These are phyloP conservation scores for Percopsis transmontana DNA, from an alignment of 2,113 vertebrate species.

Conservation along the genomic window DNA sequence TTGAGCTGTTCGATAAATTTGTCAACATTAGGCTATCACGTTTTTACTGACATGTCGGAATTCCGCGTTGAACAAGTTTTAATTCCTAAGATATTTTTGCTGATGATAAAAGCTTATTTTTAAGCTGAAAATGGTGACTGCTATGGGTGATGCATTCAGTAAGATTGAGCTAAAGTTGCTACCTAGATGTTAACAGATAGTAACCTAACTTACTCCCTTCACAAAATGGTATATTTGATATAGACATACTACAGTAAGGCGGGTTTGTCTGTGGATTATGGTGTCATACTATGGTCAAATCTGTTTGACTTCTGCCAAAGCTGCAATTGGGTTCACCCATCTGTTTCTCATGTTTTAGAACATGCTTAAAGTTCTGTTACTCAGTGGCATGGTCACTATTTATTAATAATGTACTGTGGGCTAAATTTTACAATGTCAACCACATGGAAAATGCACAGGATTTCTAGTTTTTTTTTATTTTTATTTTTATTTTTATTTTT, in stretches of 20 bases:
- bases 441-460: too few relatives aligned
- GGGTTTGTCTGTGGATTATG: conserved; percentile 27
- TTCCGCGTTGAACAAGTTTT: conserved; percentile 10
- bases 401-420: background rate
- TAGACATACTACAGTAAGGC: conserved; percentile 42
- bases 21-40: background rate
- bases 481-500: too few relatives aligned
- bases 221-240: conserved; percentile 21
- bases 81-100: conserved; percentile 34
- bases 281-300: conserved; percentile 53
- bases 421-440: background rate
- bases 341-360: conserved; percentile 60
- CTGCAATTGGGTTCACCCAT: conserved; percentile 68
- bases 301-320: conserved; percentile 58
- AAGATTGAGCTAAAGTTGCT: conserved; percentile 54
- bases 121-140: conserved; percentile 9
- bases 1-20: background rate
- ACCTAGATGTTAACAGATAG: conserved; percentile 17
- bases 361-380: conserved; percentile 54
- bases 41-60: background rate
- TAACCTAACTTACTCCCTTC: conserved; percentile 28
- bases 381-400: conserved; percentile 15
- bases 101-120: conserved; percentile 4
- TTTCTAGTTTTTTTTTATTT: background rate
- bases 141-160: conserved; percentile 34